Base-by-base conservation (phyloP, 2,113 vertebrate species). In the Pelobates fuscus region DNA sequence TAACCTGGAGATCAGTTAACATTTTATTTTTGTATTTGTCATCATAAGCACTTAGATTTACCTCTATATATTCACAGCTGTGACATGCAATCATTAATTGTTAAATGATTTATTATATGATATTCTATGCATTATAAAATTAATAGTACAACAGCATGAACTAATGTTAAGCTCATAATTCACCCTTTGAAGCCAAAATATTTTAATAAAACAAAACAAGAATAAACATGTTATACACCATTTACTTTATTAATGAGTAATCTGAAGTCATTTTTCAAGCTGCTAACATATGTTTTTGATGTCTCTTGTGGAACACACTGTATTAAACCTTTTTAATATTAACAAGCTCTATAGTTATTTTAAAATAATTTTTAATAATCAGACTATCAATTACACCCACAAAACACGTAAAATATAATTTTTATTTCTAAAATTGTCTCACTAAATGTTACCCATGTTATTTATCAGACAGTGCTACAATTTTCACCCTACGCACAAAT, bases 161-260 rank as follows among this genome's bases (percentile, higher is more conserved):
- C 21, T 61, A 70, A 70, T 44, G 25, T 60, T 41, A 70, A 58
- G 52, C 30, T 58, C 67, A 70, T 70, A 60, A 71, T 61, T 46
- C 41, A 61, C 41, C 44, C 5, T 46, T 27, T 20, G 11, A 29
- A 46, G 27, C 18, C 41, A 61, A n/a, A 17, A n/a, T 8, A 60
- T 26, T 60, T 27, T 44, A 59, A 41, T n/a, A n/a, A n/a, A n/a
- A n/a, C n/a, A n/a, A n/a, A n/a, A n/a, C 24, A 60, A 57, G 7
- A 8, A 46, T 21, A 61, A 71, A 71, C 57, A 71, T 11, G 58
- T 49, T 30, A 71, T 21, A 46, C 24, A 18, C 58, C 32, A 71
- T 71, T 71, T 71, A 61, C 18, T 71, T 71, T 71, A 71, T 37
- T 27, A 24, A 46, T 49, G 37, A 71, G 41, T 2, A 7, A 21